Base-by-base conservation (phyloP, 1,140 invertebrate species). In the Drosophila pandora region DNA sequence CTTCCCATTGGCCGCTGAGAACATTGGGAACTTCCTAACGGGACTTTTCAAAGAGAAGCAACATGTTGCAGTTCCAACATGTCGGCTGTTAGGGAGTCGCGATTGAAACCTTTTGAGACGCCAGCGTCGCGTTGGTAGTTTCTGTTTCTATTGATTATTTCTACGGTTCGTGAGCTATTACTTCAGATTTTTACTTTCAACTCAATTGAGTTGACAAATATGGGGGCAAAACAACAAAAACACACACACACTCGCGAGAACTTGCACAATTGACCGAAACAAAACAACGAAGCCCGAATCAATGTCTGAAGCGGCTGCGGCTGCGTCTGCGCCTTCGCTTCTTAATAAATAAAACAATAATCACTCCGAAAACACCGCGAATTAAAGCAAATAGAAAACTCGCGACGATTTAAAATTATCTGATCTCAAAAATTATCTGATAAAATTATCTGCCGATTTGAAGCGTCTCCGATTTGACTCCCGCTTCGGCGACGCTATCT, bases 1-100 rank as follows among this genome's bases (percentile, higher is more conserved):
- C 90, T 90, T 90, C 22, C 79, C 89, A 75, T 90, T 90, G 60
- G 80, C 48, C 45, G 81, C 73, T 48, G 89, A 90, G 79, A 90
- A 90, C 90, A 90, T 90, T 41, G 9, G 45, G 47, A 47, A 12
- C 25, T 28, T 28, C 34, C 34, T 37, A 37, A 37, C 34, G 34
- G 34, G 10, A 37, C 34, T 37, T 37, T 37, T 28, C 25, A 28
- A 28, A 6, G 25, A 28, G 25, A 28, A 28, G 25, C 25, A 28
- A 28, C 25, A 28, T 28, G 25, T 6, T 28, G 25, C 5, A 28
- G 25, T 6, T 5, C 5, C 5, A 28, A 28, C 25, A 28, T 28
- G 25, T 28, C 25, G 8, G 2, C 1, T 12, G 32, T 34, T 23
- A 64, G 63, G 53, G 54, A 56, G 37, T 52, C 8, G n/a, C n/a